Evolutionary conservation across 2,797 vertebrate species (phyloP).

Genomic region (Rhyacichthys aspro): DNA sequence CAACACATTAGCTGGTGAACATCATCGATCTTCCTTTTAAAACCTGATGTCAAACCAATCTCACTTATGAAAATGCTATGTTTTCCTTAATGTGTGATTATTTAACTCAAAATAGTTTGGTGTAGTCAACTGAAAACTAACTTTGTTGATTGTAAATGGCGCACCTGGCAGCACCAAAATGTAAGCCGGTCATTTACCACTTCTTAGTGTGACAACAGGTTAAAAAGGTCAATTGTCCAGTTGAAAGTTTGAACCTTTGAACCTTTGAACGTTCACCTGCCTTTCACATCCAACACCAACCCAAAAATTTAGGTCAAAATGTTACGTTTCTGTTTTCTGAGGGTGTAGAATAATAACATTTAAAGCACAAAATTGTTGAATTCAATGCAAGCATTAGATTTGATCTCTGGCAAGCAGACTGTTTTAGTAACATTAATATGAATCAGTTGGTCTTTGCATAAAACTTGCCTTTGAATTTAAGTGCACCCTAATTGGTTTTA

Average conservation of each 20-base stretch:
- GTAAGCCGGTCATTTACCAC: constrained; percentile 18
- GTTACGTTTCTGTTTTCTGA: constrained; percentile 3
- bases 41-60: constrained; percentile 40
- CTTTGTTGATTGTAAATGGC: too few species aligned
- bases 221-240: constrained; percentile 9
- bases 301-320: background rate
- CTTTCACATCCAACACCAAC: constrained; percentile 60
- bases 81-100: background rate
- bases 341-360: constrained; percentile 3
- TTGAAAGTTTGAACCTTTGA: constrained; percentile 56
- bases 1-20: constrained; percentile 47
- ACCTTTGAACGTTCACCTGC: constrained; percentile 68
- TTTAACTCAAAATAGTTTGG: too few species aligned
- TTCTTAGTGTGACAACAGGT: constrained; percentile 32
- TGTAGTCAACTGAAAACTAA: too few species aligned
- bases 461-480: too few species aligned
- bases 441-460: too few species aligned
- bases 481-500: too few species aligned
- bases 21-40: constrained; percentile 47
- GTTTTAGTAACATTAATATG: too few species aligned
- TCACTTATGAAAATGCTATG: too few species aligned
- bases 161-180: too few species aligned
- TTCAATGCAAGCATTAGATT: too few species aligned
- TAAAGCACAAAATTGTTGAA: background rate
- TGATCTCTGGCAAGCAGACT: too few species aligned